Base-by-base conservation (phyloP, 2,113 vertebrate species). In the Saccopteryx bilineata region DNA sequence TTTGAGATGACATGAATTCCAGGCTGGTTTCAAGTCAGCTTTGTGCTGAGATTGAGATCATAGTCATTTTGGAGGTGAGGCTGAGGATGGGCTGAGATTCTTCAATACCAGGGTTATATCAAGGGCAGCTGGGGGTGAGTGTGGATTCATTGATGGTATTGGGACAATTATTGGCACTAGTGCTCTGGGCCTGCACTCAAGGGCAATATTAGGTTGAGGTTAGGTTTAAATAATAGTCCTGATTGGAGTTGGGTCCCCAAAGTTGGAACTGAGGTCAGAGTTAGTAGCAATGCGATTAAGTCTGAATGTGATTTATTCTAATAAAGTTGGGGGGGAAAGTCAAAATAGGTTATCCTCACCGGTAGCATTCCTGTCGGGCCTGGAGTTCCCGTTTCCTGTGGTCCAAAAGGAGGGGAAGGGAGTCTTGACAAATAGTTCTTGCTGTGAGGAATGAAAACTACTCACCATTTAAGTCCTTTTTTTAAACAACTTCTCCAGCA, bases 341-440 rank as follows among this genome's bases (percentile, higher is more conserved):
- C 18, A 19, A 71, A 31, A 39, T 17, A 84, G 14, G 52, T 33
- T 7, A 2, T 9, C 28, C 96, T 98, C 68, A 97, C 98, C 97
- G 83, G 39, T 97, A 98, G 83, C 95, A 94, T 33, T 96, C 82
- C 8, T 97, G 97, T 9, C 96, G 81, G 7, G 91, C 92, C 69
- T 68, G 96, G 52, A 98, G 91, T 33, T 98, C 97, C 56, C 87
- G 92, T 31, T 71, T 94, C 50, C 97, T 96, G 87, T 97, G 98
- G 23, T 98, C 95, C 97, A 97, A 63, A 26, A 98, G 97, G 24
- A 97, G 66, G 4, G 97, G 96, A 5, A 95, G 87, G 12, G 85
- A 93, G 17, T 96, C 97, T 65, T 98, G 97, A 50, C 97, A 97
- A 61, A 97, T 85, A 23, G 94, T 98, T 91, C 91, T 98, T 14